Percentiles rank a stretch among this genome's conserved stretches.
These are phyloP conservation scores for Cantharis lateralis DNA, from an alignment of 2,888 invertebrate genomes.

Conservation along the genomic window DNA sequence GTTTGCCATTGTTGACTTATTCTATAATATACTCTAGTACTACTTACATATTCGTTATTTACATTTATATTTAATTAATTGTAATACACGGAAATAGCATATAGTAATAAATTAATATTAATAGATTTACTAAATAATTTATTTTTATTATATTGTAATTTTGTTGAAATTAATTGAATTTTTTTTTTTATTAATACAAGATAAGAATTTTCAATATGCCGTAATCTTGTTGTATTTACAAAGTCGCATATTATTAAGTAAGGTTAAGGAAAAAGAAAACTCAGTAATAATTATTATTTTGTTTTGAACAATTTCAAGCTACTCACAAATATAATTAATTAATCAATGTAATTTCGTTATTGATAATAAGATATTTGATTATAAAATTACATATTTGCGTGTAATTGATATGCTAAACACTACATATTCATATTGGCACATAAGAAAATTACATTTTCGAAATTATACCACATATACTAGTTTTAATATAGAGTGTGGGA, in stretches of 20 bases:
- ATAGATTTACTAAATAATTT: no score
- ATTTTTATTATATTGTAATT: no score
- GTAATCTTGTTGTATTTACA: no score
- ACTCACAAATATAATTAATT: background rate
- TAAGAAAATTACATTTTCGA: slow-evolving; percentile 24
- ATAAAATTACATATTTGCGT: background rate
- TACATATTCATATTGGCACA: slow-evolving; percentile 18
- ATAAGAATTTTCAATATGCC: background rate
- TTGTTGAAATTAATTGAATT: no score
- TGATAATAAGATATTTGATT: background rate
- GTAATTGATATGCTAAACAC: background rate
- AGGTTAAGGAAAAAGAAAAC: background rate
- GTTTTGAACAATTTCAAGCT: background rate
- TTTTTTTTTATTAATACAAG: background rate
- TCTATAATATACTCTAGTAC: background rate
- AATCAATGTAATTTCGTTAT: background rate
- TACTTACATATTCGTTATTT: background rate
- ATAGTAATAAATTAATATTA: no score
- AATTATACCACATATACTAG: slow-evolving; percentile 34
- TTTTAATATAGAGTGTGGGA: slow-evolving; percentile 56
- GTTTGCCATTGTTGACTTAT: background rate
- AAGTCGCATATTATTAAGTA: background rate
- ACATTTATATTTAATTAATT: background rate
- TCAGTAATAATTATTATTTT: background rate
- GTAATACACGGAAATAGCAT: background rate